Base-by-base conservation (phyloP, 2,113 vertebrate species). In the Tetraodon nigroviridis region DNA sequence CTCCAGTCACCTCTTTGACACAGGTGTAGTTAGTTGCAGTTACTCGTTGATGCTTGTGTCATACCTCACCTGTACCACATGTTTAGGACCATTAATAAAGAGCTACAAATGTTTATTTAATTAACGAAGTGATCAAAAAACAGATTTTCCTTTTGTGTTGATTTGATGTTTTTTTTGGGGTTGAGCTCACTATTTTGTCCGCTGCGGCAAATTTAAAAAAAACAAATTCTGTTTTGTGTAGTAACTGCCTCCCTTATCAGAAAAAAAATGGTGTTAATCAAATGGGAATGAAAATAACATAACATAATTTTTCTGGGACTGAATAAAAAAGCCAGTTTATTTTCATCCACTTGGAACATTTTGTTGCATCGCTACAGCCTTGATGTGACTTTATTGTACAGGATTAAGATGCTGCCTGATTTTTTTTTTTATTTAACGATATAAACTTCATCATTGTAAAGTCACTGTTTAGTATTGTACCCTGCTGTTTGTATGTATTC, bases 401-500 rank as follows among this genome's bases (percentile, higher is more conserved):
- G 71, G 71, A 78, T 64, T 68, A 75, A 82, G 68, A 80, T 73
- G 80, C 76, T 83, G 80, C 79, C 79, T 45, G 44, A n/a, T 45
- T n/a, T 48, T 48, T 48, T 48, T 1, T 48, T 48, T 19, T 48
- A 19, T 47, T 78, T 69, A 66, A 67, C 59, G 79, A 84, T 75
- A 54, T 60, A 81, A 62, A 71, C 64, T 47, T 72, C 44, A 15
- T 85, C 78, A 67, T 78, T 88, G 80, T 89, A 82, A 83, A 74
- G 40, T 64, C 84, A 87, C 59, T 53, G 79, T 83, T 69, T 75
- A 64, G 78, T 76, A 52, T 67, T 84, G 84, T 91, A 87, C 55
- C 75, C 85, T 81, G 78, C 80, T 87, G 86, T 90, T 90, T 88
- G 74, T 88, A 89, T 87, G 80, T 88, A 82, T 85, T 89, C 46